Percentiles rank a stretch among this genome's conserved stretches.
Conservation (phyloP, 2,888 invertebrate species). For the Gerris lacustris region DNA sequence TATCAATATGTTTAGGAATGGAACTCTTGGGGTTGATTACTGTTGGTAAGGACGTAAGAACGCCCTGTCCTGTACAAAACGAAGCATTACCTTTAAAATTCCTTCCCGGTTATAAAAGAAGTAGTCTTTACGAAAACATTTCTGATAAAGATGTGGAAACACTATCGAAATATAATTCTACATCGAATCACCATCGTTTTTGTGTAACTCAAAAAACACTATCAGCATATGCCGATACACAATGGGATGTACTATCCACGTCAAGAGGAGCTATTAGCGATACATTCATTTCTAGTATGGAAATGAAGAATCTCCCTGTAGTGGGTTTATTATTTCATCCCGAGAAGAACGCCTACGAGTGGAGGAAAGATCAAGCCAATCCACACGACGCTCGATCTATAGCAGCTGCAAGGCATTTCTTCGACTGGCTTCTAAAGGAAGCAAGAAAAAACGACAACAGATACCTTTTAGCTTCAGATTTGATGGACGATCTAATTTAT, state of each 20-base stretch:
- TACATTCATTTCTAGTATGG: constrained; percentile 7
- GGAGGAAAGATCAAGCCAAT: constrained; percentile 47
- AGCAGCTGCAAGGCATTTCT: constrained; percentile 58
- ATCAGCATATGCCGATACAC: neutral
- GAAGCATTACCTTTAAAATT: neutral
- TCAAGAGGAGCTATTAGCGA: neutral
- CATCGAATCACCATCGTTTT: neutral
- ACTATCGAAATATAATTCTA: neutral
- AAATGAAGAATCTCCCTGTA: constrained; percentile 45
- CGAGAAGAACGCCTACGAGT: constrained; percentile 72
- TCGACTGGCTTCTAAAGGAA: constrained; percentile 56
- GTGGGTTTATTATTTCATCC: constrained; percentile 84
- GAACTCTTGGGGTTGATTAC: neutral
- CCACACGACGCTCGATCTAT: constrained; percentile 54
- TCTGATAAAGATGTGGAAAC: neutral
- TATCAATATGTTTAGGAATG: neutral
- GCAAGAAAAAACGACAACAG: neutral
- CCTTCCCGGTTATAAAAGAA: neutral
- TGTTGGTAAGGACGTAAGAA: neutral
- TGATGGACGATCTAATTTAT: constrained; percentile 4
- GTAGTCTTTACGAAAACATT: neutral
- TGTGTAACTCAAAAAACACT: neutral
- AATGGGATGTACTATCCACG: neutral
- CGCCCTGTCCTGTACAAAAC: neutral
- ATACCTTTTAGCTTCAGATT: neutral